Base-by-base conservation (phyloP, 2,797 vertebrate genomes). In the Pygocentrus nattereri region DNA sequence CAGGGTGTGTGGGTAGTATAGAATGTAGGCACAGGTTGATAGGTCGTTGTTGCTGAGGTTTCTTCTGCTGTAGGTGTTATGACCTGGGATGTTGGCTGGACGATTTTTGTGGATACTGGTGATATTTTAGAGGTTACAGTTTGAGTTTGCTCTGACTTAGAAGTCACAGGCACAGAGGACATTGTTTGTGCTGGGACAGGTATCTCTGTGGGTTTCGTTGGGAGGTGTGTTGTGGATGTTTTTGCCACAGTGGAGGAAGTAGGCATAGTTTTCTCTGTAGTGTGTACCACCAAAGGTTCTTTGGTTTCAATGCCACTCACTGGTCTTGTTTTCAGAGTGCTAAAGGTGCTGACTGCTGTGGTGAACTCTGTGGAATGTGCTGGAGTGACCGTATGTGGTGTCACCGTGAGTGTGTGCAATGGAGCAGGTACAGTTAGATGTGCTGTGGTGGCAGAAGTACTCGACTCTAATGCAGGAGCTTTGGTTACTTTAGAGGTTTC, bases 1-100 rank as follows among this genome's bases (percentile, higher is more conserved):
- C 87, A 91, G 80, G 91, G 76, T 0, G 79, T 91, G 78, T 83
- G 93, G 65, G 90, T 88, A 58, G 85, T 82, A 58, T 82, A 73
- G 4, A 72, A 21, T 34, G 79, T 77, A 61, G 90, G 82, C 31
- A 82, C 82, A 49, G 85, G 81, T 65, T 86, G 70, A 62, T 82
- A 49, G 19, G 85, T 82, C 23, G 86, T 84, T 49, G 89, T 83
- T 23, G 88, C 83, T 84, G 87, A 80, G 7, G 80, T 82, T 79
- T 92, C 78, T 77, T 84, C 54, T 67, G 50, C 15, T 76, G 71
- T 49, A 79, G 89, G 79, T 44, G 90, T 89, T 30, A 88, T 82
- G 25, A 78, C 71, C 77, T 81, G 67, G 77, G 76, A 82, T 25
- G 69, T 41, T 83, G 15, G 30, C 25, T 50, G 50, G 87, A 77